A percentile compares a stretch with the other conserved stretches of the same genome.
Conservation (phyloP, 2,888 invertebrate genomes). For the Hyposoter didymator region DNA sequence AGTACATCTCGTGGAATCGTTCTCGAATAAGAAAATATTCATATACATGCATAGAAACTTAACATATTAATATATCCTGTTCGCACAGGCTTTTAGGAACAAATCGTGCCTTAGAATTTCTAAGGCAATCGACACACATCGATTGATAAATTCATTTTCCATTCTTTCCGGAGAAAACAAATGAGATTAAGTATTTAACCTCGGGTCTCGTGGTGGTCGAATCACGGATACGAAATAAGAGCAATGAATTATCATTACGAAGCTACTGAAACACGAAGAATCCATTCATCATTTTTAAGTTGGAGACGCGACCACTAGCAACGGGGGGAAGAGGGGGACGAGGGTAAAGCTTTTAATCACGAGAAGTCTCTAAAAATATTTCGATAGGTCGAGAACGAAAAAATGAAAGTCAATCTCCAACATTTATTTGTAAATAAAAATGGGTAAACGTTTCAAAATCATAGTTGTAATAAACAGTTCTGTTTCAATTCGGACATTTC, state of each 20-base stretch:
- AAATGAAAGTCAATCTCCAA: slow-evolving; percentile 17
- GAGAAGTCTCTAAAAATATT: slow-evolving; percentile 17
- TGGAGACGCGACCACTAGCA: slow-evolving; percentile 24
- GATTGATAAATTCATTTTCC: slow-evolving; percentile 41
- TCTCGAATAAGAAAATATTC: slow-evolving; percentile 19
- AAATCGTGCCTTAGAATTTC: slow-evolving; percentile 74
- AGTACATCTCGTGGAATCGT: slow-evolving; percentile 27
- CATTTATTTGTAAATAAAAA: slow-evolving; percentile 19
- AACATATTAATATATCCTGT: slow-evolving; percentile 67
- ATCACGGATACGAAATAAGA: slow-evolving; percentile 9
- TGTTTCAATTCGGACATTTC: slow-evolving; percentile 30
- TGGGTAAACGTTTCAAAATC: not conserved
- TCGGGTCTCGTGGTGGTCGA: slow-evolving; percentile 34
- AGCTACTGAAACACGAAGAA: slow-evolving; percentile 49
- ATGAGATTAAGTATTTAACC: slow-evolving; percentile 19
- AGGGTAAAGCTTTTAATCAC: slow-evolving; percentile 19
- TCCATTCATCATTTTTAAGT: slow-evolving; percentile 12
- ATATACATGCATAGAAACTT: slow-evolving; percentile 21
- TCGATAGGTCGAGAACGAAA: not conserved
- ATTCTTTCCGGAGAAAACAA: slow-evolving; percentile 46
- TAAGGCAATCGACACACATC: slow-evolving; percentile 34
- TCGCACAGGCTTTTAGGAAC: slow-evolving; percentile 76
- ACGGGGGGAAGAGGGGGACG: not conserved
- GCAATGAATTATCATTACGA: slow-evolving; percentile 46
- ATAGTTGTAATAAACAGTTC: slow-evolving; percentile 16